A percentile compares a stretch with the other conserved stretches of the same genome.
Evolutionary conservation across 1,140 invertebrate genomes (phyloP).

Genomic region (Coenobita brevimanus): DNA sequence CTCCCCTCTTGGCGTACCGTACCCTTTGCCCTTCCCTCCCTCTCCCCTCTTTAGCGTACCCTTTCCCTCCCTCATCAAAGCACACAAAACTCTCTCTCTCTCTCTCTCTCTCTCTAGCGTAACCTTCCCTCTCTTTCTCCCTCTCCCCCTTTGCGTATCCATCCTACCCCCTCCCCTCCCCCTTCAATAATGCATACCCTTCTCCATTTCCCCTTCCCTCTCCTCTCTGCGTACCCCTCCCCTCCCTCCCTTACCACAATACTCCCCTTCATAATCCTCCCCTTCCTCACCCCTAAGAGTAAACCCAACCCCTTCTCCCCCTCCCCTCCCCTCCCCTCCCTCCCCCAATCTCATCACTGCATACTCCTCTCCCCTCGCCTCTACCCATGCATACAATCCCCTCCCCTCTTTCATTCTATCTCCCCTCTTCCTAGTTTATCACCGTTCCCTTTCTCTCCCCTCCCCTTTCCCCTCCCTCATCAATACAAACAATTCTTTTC

Average conservation of each 20-base stretch:
- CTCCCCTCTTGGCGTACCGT: neutral
- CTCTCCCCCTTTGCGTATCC: too few relatives aligned
- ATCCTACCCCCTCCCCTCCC: too few relatives aligned
- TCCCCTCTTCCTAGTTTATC: neutral
- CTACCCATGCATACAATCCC: neutral
- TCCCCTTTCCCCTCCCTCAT: neutral
- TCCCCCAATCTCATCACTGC: neutral
- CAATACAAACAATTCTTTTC: neutral
- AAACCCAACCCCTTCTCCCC: neutral
- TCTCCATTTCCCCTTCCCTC: neutral
- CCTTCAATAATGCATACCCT: too few relatives aligned
- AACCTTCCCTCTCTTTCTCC: neutral
- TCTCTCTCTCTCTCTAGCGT: neutral
- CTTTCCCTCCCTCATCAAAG: too few relatives aligned
- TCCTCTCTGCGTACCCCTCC: neutral
- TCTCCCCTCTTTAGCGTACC: too few relatives aligned
- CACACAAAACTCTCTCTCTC: neutral
- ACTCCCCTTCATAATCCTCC: neutral
- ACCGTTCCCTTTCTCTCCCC: neutral
- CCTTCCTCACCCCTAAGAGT: neutral
- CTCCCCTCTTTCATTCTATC: neutral
- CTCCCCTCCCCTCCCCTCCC: too few relatives aligned
- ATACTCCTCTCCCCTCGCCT: neutral
- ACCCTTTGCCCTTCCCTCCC: neutral
- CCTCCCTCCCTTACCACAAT: neutral